Base-by-base conservation (phyloP, 2,888 invertebrate genomes). In the Habrosyne pyritoides region DNA sequence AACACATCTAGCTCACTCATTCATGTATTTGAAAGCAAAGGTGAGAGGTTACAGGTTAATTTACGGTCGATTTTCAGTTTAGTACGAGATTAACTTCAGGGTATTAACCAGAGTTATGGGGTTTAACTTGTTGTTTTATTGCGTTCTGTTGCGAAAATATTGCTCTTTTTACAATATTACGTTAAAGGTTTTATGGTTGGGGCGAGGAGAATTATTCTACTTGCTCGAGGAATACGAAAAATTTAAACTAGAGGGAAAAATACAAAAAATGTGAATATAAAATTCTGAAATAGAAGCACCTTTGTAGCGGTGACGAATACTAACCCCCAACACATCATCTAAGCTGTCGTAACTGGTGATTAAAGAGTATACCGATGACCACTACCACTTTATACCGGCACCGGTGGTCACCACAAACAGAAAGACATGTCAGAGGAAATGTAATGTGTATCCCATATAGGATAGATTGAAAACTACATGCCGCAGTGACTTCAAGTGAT, bases 81-180 rank as follows among this genome's bases (percentile, higher is more conserved):
- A 36, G 18, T 42, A 14, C 18, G 14, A 42, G 42, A 42, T 42
- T 36, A 36, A 36, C 36, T 36, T 36, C 8, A 8, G 24, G 42
- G 42, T 42, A 42, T 42, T n/a, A 42, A 42, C 14, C 18, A 2
- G 18, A 42, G 18, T 42, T 42, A 42, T 42, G 42, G 42, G 42
- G n/a, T n/a, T 42, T 42, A 18, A 18, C 42, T 18, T 42, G 8
- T 8, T 18, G 5, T 14, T 42, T 42, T 42, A 42, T 42, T 18
- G 42, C 42, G n/a, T 42, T 18, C 42, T 18, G 18, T 42, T 42
- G 18, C 14, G 42, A 42, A 42, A 42, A 42, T 42, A 42, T 42
- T 42, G 8, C 42, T 42, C 42, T 42, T 42, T 42, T 42, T 42
- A 42, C 42, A 42, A 42, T 42, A 42, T 42, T 42, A 12, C 42